These are phyloP conservation scores for Drosophila ficusphila DNA, from an alignment of 1,140 invertebrate genomes.

Conservation along the genomic window DNA sequence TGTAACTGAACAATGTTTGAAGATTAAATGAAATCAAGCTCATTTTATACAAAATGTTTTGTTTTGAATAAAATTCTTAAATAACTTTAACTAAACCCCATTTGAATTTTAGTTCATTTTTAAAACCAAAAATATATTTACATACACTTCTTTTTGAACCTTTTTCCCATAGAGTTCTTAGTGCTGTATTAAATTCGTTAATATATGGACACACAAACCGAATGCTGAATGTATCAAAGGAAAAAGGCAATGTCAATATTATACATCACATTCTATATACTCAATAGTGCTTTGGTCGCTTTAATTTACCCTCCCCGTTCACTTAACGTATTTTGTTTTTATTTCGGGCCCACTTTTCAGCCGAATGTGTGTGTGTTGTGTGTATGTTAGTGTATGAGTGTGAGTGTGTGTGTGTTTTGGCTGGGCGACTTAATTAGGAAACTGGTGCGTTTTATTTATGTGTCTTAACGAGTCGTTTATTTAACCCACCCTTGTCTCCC, in stretches of 20 bases:
- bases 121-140: too few species aligned
- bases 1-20: too few species aligned
- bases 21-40: too few species aligned
- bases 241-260: constrained; percentile 3
- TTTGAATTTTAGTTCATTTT: too few species aligned
- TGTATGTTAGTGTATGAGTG: background rate
- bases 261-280: constrained; percentile 1
- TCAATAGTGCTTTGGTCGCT: constrained; percentile 7
- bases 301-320: constrained; percentile 21
- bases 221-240: background rate
- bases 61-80: too few species aligned
- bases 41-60: too few species aligned
- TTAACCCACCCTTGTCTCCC: constrained; percentile 56
- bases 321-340: constrained; percentile 50
- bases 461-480: constrained; percentile 80
- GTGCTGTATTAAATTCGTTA: too few species aligned
- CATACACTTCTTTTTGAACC: too few species aligned
- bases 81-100: too few species aligned
- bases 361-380: background rate
- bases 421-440: constrained; percentile 76
- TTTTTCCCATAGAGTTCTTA: too few species aligned
- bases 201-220: too few species aligned
- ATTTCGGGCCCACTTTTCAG: constrained; percentile 44
- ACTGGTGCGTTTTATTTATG: constrained; percentile 78
- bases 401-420: constrained; percentile 29